Base-by-base conservation (phyloP, 2,888 invertebrate genomes). In the Xanthostigma xanthostigma region DNA sequence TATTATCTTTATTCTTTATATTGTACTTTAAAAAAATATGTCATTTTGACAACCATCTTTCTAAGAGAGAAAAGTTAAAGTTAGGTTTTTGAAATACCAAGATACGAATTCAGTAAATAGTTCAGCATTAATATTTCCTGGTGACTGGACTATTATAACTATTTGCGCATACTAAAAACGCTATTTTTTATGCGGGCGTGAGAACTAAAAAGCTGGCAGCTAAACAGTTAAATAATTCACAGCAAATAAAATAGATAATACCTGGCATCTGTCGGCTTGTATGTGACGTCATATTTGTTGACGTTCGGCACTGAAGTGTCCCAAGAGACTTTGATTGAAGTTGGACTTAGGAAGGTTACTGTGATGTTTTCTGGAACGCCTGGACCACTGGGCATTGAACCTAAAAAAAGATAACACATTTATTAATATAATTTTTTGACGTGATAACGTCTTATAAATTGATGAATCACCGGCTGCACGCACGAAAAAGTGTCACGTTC, bases 251-350 rank as follows among this genome's bases (percentile, higher is more conserved):
- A 27, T 27, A 55, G 52, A 56, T 65, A 78, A 79, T 84, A 90
- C 90, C 89, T 90, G 70, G 89, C 89, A 70, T 88, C 86, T 45
- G 88, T 85, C 44, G 90, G 90, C 64, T 89, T 90, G 69, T 90
- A 90, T 14, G 85, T 88, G 66, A 91, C 89, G 70, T 90, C 88
- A 74, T 88, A 90, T 67, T 89, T 90, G 63, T 90, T 89, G 53
- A 87, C 82, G 59, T 82, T 75, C 60, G 85, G 84, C 55, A 82
- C 77, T 58, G 84, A 80, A 51, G 85, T 87, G 57, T 84, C 84
- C 90, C 91, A 91, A 55, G 86, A 85, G 39, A 91, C 85, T 59
- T 83, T 78, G 55, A 90, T 87, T 44, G 89, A 85, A 54, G 85
- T 84, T 41, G 90, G 86, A 64, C 83, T 88, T 53, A 90, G 73